Conservation (phyloP, 2,888 invertebrate genomes). For the Smittia aterrima region DNA sequence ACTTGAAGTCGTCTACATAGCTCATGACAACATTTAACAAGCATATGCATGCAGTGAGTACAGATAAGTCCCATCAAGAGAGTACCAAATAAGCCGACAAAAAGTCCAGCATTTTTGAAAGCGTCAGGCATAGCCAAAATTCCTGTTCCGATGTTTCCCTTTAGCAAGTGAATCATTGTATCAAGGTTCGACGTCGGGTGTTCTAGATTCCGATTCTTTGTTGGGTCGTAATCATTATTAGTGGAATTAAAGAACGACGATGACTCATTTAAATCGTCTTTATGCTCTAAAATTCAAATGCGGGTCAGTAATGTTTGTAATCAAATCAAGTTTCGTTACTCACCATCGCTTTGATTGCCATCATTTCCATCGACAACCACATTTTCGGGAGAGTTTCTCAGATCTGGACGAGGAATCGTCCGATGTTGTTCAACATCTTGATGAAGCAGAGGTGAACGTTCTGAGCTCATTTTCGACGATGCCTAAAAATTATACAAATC, state of each 20-base stretch:
- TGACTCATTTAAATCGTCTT: conserved; percentile 24
- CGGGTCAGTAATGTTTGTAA: background rate
- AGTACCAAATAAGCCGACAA: conserved; percentile 79
- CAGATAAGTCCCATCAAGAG: conserved; percentile 82
- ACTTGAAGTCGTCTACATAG: conserved; percentile 66
- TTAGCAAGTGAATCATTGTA: conserved; percentile 70
- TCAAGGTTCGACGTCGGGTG: conserved; percentile 80
- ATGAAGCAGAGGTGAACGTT: conserved; percentile 64
- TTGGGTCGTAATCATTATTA: conserved; percentile 58
- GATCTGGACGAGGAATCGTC: conserved; percentile 49
- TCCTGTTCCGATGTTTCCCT: conserved; percentile 84
- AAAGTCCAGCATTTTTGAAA: conserved; percentile 84
- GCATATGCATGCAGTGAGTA: conserved; percentile 89
- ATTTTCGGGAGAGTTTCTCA: conserved; percentile 54
- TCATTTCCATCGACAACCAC: conserved; percentile 47
- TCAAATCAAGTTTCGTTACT: conserved; percentile 2
- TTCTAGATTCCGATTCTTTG: conserved; percentile 67
- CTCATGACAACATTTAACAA: conserved; percentile 72
- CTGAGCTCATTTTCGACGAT: conserved; percentile 59
- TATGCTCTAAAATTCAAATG: conserved; percentile 41
- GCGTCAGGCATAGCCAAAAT: conserved; percentile 97
- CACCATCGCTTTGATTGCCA: conserved; percentile 45
- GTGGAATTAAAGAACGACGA: conserved; percentile 41
- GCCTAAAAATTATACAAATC: conserved; percentile 9
- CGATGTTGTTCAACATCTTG: conserved; percentile 45